Evolutionary conservation across 1,140 invertebrate species (phyloP).

Genomic region (Globodera rostochiensis): DNA sequence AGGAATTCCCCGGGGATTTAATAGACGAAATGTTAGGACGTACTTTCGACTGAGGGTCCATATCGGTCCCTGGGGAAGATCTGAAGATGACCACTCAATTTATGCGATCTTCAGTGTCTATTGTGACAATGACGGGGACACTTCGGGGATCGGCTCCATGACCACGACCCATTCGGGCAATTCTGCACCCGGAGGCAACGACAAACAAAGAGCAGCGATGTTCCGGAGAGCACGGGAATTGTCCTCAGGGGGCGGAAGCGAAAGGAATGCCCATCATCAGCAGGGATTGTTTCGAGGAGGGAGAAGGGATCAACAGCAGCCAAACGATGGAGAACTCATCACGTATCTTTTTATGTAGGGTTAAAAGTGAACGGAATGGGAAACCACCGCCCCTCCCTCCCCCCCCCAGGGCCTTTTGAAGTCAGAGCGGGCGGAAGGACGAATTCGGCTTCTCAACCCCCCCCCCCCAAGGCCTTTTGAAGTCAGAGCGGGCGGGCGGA

Average conservation of each 20-base stretch:
- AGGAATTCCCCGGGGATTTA: no score
- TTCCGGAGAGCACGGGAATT: slow-evolving; percentile 38
- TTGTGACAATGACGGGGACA: slow-evolving; percentile 45
- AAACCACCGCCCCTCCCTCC: not conserved
- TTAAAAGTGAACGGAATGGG: not conserved
- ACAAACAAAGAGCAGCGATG: slow-evolving; percentile 36
- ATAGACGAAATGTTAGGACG: not conserved
- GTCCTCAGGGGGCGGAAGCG: slow-evolving; percentile 25
- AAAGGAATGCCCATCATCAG: slow-evolving; percentile 24
- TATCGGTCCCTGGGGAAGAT: not conserved
- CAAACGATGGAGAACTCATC: not conserved
- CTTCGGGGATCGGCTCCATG: slow-evolving; percentile 54
- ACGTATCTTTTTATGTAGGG: not conserved
- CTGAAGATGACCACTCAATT: not conserved
- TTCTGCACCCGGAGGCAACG: slow-evolving; percentile 20
- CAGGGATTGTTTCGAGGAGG: not conserved
- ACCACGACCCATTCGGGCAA: slow-evolving; percentile 37
- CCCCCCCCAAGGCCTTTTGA: no score
- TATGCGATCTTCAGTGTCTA: slow-evolving; percentile 7
- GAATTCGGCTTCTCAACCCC: no score
- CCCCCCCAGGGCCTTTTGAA: no score
- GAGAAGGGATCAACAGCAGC: not conserved
- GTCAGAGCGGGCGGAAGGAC: no score
- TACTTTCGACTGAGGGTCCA: no score
- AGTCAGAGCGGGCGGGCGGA: no score